A percentile compares a stretch with the other conserved stretches of the same genome.
Conservation (phyloP, 2,888 invertebrate genomes). For the Ophonus ardosiacus region DNA sequence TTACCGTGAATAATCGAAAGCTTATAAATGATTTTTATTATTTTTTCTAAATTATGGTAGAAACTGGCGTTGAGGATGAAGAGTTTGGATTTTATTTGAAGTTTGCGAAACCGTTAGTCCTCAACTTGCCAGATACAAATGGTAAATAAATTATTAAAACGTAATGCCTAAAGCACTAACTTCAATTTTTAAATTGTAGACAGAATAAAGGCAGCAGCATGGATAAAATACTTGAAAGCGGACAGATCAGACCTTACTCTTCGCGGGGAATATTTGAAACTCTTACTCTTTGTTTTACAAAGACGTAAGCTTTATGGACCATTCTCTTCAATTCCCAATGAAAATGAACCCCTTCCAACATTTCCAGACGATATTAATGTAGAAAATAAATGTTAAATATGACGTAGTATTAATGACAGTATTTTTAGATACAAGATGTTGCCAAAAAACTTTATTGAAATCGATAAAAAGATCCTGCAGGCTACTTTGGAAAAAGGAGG, state of each 20-base stretch:
- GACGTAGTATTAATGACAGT: not conserved
- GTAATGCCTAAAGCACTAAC: too few species aligned
- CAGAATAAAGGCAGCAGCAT: slow-evolving; percentile 74
- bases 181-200: slow-evolving; percentile 69
- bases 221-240: slow-evolving; percentile 74
- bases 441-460: slow-evolving; percentile 72
- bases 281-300: slow-evolving; percentile 75
- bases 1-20: not conserved
- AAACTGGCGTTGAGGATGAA: slow-evolving; percentile 57
- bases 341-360: slow-evolving; percentile 70
- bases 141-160: slow-evolving; percentile 69
- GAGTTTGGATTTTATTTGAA: slow-evolving; percentile 75
- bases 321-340: slow-evolving; percentile 73
- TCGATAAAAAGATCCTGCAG: slow-evolving; percentile 67
- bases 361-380: slow-evolving; percentile 66
- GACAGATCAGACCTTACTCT: slow-evolving; percentile 70
- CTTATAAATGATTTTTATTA: not conserved
- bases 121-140: slow-evolving; percentile 73
- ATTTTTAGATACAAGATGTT: slow-evolving; percentile 70
- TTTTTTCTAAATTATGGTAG: not conserved
- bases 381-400: not conserved
- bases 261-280: slow-evolving; percentile 74
- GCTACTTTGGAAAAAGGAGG: slow-evolving; percentile 67
- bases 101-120: slow-evolving; percentile 74
- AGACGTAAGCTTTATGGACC: slow-evolving; percentile 73